Conservation (phyloP, 2,888 invertebrate genomes). For the Torymus aiolomorphi region DNA sequence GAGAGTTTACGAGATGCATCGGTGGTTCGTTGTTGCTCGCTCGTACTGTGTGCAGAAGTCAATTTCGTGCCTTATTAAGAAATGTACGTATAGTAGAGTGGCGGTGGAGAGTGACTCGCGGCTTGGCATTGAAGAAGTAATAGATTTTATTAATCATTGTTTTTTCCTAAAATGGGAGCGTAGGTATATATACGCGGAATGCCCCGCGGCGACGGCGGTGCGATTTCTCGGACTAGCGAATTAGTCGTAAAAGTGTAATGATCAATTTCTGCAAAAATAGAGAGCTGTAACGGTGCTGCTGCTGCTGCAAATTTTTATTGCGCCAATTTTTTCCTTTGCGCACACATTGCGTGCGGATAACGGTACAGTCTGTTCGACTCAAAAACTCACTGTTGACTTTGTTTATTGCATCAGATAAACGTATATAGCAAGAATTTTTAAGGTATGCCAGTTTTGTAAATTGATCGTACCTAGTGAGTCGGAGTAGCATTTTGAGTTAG, state of each 20-base stretch:
- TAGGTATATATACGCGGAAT: too few relatives aligned
- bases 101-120: conserved; percentile 10
- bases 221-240: conserved; percentile 23
- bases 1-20: conserved; percentile 25
- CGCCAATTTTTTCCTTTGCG: neutral
- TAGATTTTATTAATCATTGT: conserved; percentile 51
- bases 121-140: conserved; percentile 32
- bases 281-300: conserved; percentile 3
- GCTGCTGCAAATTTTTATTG: conserved; percentile 6
- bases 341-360: too few relatives aligned
- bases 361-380: neutral
- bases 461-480: too few relatives aligned
- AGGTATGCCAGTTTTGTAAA: too few relatives aligned
- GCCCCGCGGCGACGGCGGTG: neutral
- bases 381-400: neutral
- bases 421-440: too few relatives aligned
- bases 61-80: conserved; percentile 31
- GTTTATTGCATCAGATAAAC: too few relatives aligned
- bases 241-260: conserved; percentile 18
- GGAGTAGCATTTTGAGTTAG: too few relatives aligned
- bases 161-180: conserved; percentile 37
- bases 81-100: neutral
- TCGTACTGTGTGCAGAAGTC: conserved; percentile 9
- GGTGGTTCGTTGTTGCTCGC: conserved; percentile 10
- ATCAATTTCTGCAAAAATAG: conserved; percentile 17